These are phyloP conservation scores for Amblyornis subalaris DNA, from an alignment of 2,113 vertebrate species.

Conservation along the genomic window DNA sequence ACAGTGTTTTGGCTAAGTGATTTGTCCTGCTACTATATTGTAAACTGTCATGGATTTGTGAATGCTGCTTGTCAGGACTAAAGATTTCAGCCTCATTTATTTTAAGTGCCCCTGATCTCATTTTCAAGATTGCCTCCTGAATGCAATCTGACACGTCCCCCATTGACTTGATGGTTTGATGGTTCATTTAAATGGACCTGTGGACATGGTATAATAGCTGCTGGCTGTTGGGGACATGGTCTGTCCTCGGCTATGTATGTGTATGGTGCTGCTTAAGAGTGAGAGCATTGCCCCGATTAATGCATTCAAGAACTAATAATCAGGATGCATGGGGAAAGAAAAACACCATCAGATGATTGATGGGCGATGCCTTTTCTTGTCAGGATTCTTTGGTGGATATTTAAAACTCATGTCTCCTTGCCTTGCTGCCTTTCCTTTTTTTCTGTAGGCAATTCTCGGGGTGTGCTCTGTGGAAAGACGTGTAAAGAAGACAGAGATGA, in stretches of 20 bases:
- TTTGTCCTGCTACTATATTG: not conserved
- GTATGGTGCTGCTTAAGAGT: not conserved
- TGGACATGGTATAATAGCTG: not conserved
- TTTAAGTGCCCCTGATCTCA: not conserved
- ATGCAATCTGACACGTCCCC: not conserved
- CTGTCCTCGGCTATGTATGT: not conserved
- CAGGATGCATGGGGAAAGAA: not conserved
- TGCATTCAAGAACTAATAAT: not conserved
- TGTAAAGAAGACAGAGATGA: slow-evolving; percentile 90
- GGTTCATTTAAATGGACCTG: not conserved
- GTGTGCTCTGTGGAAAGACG: slow-evolving; percentile 89
- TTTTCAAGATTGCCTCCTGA: not conserved
- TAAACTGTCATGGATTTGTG: not conserved
- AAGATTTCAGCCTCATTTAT: not conserved
- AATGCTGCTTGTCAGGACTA: not conserved
- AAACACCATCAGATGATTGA: not conserved
- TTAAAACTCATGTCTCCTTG: not conserved
- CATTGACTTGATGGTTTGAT: not conserved
- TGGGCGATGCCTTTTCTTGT: not conserved
- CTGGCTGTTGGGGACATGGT: not conserved
- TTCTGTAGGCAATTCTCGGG: slow-evolving; percentile 81
- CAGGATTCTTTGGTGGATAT: not conserved
- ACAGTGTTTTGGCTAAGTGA: not conserved
- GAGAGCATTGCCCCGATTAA: not conserved
- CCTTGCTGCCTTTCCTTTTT: not conserved